phyloP scores from a whole-genome alignment of 2,113 vertebrate genomes.

The Martes martes region DNA sequence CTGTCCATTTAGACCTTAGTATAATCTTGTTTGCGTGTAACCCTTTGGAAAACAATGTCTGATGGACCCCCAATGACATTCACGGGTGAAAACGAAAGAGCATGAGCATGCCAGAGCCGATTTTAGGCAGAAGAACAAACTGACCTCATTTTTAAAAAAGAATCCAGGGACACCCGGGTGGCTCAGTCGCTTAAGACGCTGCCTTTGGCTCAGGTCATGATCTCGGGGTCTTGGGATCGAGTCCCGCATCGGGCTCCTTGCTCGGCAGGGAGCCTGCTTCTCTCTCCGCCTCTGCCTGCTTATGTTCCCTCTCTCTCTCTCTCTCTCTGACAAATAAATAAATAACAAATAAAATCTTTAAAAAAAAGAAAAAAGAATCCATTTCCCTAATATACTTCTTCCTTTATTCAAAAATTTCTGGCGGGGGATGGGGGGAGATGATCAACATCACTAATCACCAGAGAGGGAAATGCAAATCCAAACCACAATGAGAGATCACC shows the following conservation, averaged over 20 bases:
- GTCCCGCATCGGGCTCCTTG: too few species aligned
- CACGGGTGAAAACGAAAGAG: neutral
- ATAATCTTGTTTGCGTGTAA: neutral
- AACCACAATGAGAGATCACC: neutral
- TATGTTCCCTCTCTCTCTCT: too few species aligned
- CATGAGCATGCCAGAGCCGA: neutral
- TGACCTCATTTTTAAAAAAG: neutral
- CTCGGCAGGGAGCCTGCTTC: too few species aligned
- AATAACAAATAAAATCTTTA: too few species aligned
- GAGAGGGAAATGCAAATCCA: neutral
- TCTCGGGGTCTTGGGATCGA: too few species aligned
- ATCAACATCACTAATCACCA: neutral
- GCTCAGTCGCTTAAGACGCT: too few species aligned
- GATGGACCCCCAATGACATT: neutral
- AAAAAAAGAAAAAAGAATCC: neutral
- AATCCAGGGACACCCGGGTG: too few species aligned
- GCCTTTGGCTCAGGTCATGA: too few species aligned
- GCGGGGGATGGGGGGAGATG: neutral
- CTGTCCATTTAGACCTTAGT: neutral
- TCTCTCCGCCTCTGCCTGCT: too few species aligned
- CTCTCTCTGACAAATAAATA: too few species aligned
- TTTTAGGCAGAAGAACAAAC: neutral
- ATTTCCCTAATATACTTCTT: constrained; percentile 19
- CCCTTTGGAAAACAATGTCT: neutral
- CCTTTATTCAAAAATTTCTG: neutral